phyloP scores from a whole-genome alignment of 2,797 vertebrate species.

The Acanthopagrus latus region DNA sequence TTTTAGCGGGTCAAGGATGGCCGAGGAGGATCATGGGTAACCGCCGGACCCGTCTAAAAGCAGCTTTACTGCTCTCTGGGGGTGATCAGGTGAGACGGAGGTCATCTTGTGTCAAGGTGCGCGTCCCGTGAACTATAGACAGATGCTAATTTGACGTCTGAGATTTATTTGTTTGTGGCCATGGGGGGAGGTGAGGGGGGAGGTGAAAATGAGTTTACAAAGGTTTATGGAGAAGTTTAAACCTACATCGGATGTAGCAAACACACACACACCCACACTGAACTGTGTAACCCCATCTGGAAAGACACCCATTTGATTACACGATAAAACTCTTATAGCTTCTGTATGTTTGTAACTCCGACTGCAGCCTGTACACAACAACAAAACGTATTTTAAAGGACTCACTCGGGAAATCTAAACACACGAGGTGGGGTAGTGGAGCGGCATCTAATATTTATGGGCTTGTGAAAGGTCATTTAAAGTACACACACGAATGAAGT shows the following conservation, averaged over 20 bases:
- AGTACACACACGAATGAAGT: conserved; percentile 47
- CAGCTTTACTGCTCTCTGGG: conserved; percentile 51
- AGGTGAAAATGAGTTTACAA: conserved; percentile 45
- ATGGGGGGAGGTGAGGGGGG: neutral
- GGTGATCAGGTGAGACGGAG: conserved; percentile 51
- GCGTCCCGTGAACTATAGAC: conserved; percentile 41
- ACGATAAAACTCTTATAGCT: conserved; percentile 41
- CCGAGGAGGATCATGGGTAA: conserved; percentile 52
- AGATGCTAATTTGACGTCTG: conserved; percentile 54
- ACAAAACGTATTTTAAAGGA: conserved; percentile 3
- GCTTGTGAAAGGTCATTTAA: conserved; percentile 49
- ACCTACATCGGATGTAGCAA: conserved; percentile 56
- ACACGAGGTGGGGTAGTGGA: neutral
- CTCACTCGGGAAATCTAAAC: conserved; percentile 42
- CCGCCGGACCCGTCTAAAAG: conserved; percentile 46
- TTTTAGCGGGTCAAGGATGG: conserved; percentile 57
- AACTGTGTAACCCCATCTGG: conserved; percentile 47
- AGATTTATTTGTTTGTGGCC: conserved; percentile 73
- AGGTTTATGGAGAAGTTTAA: conserved; percentile 60
- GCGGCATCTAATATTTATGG: conserved; percentile 37
- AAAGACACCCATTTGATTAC: conserved; percentile 50
- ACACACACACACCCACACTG: neutral
- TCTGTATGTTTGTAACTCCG: conserved; percentile 56
- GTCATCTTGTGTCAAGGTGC: conserved; percentile 48
- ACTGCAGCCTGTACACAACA: conserved; percentile 42